Conservation (phyloP, 2,888 invertebrate species). For the Hedychridium roseum region DNA sequence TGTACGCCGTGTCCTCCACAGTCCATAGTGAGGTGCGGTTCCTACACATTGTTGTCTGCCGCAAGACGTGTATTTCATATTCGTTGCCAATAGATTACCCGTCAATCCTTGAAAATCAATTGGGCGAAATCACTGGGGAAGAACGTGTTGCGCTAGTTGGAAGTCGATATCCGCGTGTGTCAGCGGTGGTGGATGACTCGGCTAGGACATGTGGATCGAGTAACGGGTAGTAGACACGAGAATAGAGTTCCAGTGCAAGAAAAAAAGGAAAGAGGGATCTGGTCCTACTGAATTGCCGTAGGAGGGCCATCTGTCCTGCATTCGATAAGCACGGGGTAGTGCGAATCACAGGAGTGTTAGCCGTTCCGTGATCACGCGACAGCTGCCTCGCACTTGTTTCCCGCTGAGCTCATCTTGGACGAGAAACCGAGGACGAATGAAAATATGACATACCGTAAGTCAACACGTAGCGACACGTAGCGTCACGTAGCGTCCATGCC, state of each 20-base stretch:
- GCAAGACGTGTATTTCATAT: neutral
- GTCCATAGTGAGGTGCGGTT: constrained; percentile 60
- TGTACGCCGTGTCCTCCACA: constrained; percentile 48
- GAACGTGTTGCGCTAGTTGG: neutral
- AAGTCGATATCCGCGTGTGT: neutral
- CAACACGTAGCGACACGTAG: too few species aligned
- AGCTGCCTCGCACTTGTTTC: too few species aligned
- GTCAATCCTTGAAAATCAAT: neutral
- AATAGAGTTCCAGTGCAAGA: neutral
- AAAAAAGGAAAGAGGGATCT: neutral
- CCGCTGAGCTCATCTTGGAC: too few species aligned
- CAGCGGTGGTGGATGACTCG: neutral
- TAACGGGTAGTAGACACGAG: neutral
- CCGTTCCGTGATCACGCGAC: neutral
- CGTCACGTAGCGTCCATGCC: too few species aligned
- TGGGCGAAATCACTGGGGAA: neutral
- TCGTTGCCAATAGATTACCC: neutral
- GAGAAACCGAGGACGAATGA: too few species aligned
- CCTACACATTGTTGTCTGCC: constrained; percentile 10
- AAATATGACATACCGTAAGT: too few species aligned
- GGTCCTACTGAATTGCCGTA: neutral
- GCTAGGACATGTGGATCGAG: neutral
- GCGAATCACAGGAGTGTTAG: neutral
- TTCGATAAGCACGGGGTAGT: neutral
- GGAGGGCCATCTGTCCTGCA: neutral